Base-by-base conservation (phyloP, 2,113 vertebrate species). In the Cranoglanis bouderius region DNA sequence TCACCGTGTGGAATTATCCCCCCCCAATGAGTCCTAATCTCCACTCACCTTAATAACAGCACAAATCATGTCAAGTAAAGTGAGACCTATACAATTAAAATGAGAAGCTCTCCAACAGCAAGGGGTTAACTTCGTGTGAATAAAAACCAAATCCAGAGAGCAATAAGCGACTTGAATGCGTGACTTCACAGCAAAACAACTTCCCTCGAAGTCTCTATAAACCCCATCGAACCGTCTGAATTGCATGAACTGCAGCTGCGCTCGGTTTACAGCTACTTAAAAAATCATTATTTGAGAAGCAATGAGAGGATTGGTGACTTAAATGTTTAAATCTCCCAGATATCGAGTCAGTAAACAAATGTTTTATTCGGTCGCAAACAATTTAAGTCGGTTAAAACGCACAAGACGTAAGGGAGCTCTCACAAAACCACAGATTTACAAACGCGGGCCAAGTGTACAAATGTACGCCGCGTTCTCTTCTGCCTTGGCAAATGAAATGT, bases 281-380 rank as follows among this genome's bases (percentile, higher is more conserved):
- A 35, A 70, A 16, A 40, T 32, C 16, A 35, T 40, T 6, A 24
- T 81, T 13, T 29, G 12, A 35, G 16, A 12, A 81, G 21, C 1
- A n/a, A 38, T 32, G 18, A 85, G 14, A 72, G 55, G 14, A 26
- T 5, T 38, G 55, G 10, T 43, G 57, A 61, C 13, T 29, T 83
- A 32, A 49, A 72, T 53, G 46, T 85, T 67, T 85, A 53, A 18
- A 32, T 46, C 46, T 84, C 29, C 6, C 67, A n/a, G 38, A 26
- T 18, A 29, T 61, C 55, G 46, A 51, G 61, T 14, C 6, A 24
- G 61, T 24, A 67, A 67, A 51, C 21, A 82, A 67, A 70, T 35
- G 18, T 43, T 77, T 77, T 77, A 86, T 77, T 86, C 53, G 61
- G 35, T 61, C 55, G 77, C 51, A 61, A 61, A 77, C 51, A 46